These are phyloP conservation scores for Chlorodrepanis virens DNA, from an alignment of 2,113 vertebrate genomes.

Conservation along the genomic window DNA sequence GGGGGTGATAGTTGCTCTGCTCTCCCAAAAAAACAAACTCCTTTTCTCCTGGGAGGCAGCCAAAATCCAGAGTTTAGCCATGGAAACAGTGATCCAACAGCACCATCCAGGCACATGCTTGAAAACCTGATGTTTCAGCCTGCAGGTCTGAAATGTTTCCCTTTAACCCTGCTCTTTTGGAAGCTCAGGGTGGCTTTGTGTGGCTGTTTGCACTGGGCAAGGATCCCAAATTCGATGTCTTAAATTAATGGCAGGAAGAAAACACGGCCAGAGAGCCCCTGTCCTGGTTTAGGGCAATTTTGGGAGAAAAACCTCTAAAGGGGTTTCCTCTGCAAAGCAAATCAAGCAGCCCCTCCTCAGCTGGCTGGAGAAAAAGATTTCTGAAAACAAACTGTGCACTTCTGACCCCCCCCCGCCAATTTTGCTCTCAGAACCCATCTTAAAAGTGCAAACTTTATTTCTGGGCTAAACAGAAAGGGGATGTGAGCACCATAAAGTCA, in stretches of 20 bases:
- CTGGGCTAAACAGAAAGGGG: background rate
- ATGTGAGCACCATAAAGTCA: background rate
- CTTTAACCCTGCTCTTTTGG: background rate
- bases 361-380: background rate
- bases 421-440: background rate
- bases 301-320: background rate
- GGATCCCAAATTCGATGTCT: background rate
- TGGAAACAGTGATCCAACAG: fast-evolving
- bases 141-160: fast-evolving
- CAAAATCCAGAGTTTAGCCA: background rate
- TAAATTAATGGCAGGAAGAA: background rate
- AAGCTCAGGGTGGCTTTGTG: background rate
- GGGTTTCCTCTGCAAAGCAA: background rate
- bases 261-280: background rate
- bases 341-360: background rate
- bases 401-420: background rate
- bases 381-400: background rate
- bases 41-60: background rate
- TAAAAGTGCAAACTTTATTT: background rate
- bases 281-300: background rate
- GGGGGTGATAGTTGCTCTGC: background rate
- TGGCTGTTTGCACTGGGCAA: background rate
- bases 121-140: background rate
- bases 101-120: fast-evolving
- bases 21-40: background rate